A percentile compares a stretch with the other conserved stretches of the same genome.
Evolutionary conservation across 2,888 invertebrate species (phyloP).

Genomic region (Melanostoma mellinum): DNA sequence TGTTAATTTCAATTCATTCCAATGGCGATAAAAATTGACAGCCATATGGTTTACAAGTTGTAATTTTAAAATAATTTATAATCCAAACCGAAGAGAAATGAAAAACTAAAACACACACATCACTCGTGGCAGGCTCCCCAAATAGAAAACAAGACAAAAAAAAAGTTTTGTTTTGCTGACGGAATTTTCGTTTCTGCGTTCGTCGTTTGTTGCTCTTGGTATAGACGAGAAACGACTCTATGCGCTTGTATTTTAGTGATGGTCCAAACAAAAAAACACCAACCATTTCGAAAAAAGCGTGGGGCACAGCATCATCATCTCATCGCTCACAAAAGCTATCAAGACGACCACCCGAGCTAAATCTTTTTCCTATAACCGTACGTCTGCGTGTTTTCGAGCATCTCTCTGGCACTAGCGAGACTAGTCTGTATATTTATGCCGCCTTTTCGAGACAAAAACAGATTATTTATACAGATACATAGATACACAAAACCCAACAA

Average conservation of each 20-base stretch:
- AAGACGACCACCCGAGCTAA: constrained; percentile 71
- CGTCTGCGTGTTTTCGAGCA: neutral
- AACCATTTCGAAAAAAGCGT: constrained; percentile 22
- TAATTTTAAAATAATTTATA: constrained; percentile 70
- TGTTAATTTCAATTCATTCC: constrained; percentile 64
- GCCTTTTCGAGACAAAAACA: constrained; percentile 49
- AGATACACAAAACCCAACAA: constrained; percentile 7
- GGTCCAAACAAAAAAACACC: constrained; percentile 28
- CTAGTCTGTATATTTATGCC: constrained; percentile 33
- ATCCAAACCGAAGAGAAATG: constrained; percentile 32
- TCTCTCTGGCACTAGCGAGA: constrained; percentile 8
- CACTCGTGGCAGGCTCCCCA: constrained; percentile 14
- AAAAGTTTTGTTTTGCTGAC: constrained; percentile 39
- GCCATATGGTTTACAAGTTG: constrained; percentile 69
- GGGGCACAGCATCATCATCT: constrained; percentile 56
- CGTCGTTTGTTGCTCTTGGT: constrained; percentile 4
- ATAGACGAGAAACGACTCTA: constrained; percentile 10
- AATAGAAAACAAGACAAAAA: neutral
- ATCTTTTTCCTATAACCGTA: constrained; percentile 58
- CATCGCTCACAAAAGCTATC: constrained; percentile 66
- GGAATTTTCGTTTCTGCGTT: constrained; percentile 31
- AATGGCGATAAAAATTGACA: constrained; percentile 70
- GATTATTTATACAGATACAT: constrained; percentile 30
- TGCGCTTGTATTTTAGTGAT: constrained; percentile 25
- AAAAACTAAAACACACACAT: constrained; percentile 37